These are phyloP conservation scores for Varanus salvator DNA, from an alignment of 2,113 vertebrate genomes.

Conservation along the genomic window DNA sequence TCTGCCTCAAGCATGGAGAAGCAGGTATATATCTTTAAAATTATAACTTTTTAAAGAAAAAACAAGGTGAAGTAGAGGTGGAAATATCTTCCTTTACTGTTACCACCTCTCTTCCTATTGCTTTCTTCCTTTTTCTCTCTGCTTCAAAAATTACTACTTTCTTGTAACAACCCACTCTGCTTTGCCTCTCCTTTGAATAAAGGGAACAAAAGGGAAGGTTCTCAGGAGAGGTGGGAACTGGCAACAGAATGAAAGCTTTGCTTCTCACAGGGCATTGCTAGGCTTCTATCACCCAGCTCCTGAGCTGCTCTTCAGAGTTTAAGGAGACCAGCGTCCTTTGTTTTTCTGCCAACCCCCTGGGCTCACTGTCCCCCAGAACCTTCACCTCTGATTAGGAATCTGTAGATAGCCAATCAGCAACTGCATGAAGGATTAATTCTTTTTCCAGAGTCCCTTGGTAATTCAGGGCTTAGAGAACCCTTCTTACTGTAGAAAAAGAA, in stretches of 20 bases:
- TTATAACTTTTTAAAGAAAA: not conserved
- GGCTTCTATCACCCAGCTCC: slow-evolving; percentile 17
- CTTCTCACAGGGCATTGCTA: fast-evolving
- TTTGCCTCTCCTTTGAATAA: slow-evolving; percentile 27
- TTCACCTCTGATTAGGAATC: slow-evolving; percentile 30
- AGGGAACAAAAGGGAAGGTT: not conserved
- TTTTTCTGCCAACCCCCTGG: slow-evolving; percentile 33
- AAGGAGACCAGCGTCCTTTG: not conserved
- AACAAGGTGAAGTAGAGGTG: not conserved
- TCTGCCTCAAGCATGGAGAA: not conserved
- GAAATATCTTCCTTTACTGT: not conserved
- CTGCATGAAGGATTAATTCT: slow-evolving; percentile 52
- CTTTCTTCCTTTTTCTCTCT: slow-evolving; percentile 33
- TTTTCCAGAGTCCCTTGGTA: slow-evolving; percentile 64
- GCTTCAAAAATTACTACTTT: slow-evolving; percentile 12
- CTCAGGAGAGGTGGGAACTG: not conserved
- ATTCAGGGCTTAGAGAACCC: slow-evolving; percentile 54
- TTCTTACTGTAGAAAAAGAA: slow-evolving; percentile 62
- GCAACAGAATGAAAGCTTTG: not conserved
- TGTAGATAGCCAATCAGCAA: slow-evolving; percentile 33
- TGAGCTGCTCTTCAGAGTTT: not conserved
- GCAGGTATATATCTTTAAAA: not conserved
- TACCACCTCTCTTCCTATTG: slow-evolving; percentile 6
- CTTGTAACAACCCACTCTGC: slow-evolving; percentile 9
- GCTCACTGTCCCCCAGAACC: slow-evolving; percentile 37